Percentiles rank a stretch among this genome's conserved stretches.
These are phyloP conservation scores for Typhlichthys eigenmanni DNA, from an alignment of 2,797 vertebrate genomes.

Conservation along the genomic window DNA sequence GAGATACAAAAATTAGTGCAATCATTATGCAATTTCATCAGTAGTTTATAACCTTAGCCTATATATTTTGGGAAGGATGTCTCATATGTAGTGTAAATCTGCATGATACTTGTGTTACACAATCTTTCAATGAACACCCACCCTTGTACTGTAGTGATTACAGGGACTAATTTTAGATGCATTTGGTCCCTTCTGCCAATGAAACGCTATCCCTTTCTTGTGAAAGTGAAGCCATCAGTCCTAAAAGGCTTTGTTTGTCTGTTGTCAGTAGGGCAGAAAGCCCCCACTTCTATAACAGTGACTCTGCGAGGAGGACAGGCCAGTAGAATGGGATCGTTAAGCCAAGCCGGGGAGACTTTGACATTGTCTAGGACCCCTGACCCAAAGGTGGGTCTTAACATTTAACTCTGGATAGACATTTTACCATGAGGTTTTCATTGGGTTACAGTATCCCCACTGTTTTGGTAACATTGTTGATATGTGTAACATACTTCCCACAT, in stretches of 20 bases:
- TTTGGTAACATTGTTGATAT: slow-evolving; percentile 1
- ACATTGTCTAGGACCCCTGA: slow-evolving; percentile 66
- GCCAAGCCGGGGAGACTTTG: slow-evolving; percentile 74
- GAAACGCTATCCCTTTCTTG: too few species aligned
- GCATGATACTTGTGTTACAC: too few species aligned
- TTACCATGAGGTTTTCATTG: background rate
- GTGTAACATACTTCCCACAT: slow-evolving; percentile 17
- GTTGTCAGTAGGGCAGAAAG: slow-evolving; percentile 85
- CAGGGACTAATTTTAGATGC: too few species aligned
- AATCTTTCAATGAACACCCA: too few species aligned
- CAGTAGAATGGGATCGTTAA: slow-evolving; percentile 75
- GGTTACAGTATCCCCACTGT: background rate
- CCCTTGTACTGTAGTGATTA: too few species aligned
- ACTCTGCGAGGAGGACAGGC: slow-evolving; percentile 89
- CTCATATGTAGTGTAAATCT: too few species aligned
- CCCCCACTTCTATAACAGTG: slow-evolving; percentile 90
- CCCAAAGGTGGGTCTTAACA: slow-evolving; percentile 67
- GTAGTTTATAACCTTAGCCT: too few species aligned
- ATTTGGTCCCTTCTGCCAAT: too few species aligned
- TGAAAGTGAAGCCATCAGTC: slow-evolving; percentile 15
- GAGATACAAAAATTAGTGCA: too few species aligned
- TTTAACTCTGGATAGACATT: background rate
- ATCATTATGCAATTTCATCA: too few species aligned
- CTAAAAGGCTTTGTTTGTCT: slow-evolving; percentile 60
- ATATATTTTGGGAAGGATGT: too few species aligned